phyloP scores from a whole-genome alignment of 37 sponge, comb jelly and placozoan species.

The Amphimedon queenslandica region DNA sequence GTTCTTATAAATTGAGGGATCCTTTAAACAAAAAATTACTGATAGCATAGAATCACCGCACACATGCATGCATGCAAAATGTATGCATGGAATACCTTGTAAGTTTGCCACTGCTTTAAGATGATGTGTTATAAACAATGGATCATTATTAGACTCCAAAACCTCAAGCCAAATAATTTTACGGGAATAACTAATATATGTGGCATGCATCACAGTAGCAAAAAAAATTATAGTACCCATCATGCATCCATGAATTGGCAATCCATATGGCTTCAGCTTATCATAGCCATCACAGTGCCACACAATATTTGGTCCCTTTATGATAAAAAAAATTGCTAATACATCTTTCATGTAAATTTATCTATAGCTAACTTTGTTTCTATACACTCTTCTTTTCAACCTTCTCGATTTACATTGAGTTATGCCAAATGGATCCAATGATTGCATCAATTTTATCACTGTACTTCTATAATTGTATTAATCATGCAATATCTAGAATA shows the following conservation, averaged over 20 bases:
- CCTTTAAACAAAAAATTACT: no score
- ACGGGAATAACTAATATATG: constrained; percentile 25
- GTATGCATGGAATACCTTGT: no score
- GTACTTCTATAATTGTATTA: constrained; percentile 2
- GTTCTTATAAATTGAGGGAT: constrained; percentile 19
- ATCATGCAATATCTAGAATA: not conserved
- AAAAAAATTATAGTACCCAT: constrained; percentile 4
- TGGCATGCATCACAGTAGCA: not conserved
- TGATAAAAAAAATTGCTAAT: not conserved
- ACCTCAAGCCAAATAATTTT: constrained; percentile 67
- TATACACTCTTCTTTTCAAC: constrained; percentile 7
- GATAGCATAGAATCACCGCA: no score
- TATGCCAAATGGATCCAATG: constrained; percentile 21
- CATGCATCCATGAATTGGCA: constrained; percentile 35
- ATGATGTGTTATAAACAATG: constrained; percentile 6
- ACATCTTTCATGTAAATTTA: not conserved
- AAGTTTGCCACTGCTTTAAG: no score
- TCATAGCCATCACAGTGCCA: constrained; percentile 52
- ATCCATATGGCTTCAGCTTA: constrained; percentile 38
- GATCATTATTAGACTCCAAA: constrained; percentile 29
- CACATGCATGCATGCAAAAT: no score
- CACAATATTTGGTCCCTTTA: constrained; percentile 26
- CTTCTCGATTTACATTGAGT: not conserved
- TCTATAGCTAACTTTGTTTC: not conserved
- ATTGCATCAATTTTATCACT: not conserved